Conservation (phyloP, 2,113 vertebrate species). For the Colaptes auratus region DNA sequence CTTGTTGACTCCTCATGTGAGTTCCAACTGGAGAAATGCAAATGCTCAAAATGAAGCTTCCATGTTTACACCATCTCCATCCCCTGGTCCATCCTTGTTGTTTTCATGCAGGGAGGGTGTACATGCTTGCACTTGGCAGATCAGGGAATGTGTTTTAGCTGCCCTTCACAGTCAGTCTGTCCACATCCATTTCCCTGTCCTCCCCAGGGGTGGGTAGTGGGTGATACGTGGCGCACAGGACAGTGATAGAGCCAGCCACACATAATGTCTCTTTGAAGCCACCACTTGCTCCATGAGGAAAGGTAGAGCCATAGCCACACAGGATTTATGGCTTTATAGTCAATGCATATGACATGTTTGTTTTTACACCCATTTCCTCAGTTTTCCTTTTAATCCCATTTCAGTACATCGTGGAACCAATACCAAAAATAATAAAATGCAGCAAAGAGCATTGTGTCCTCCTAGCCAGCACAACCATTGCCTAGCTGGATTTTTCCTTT, state of each 20-base stretch:
- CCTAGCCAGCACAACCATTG: background rate
- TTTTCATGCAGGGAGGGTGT: background rate
- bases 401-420: background rate
- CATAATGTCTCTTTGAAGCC: background rate
- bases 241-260: rapidly evolving
- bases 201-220: background rate
- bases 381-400: background rate
- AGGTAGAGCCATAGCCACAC: background rate
- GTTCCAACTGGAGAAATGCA: background rate
- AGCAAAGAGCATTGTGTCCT: background rate
- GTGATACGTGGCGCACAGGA: rapidly evolving
- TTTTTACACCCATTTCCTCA: background rate
- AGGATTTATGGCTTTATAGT: background rate
- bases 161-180: background rate
- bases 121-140: background rate
- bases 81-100: background rate
- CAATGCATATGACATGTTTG: background rate
- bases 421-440: background rate
- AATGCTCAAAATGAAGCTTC: background rate
- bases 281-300: background rate
- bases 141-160: background rate
- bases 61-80: rapidly evolving
- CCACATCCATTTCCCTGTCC: background rate
- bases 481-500: background rate
- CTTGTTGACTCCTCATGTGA: background rate